Conservation (phyloP, 2,797 vertebrate genomes). For the Oreonectes daqikongensis region DNA sequence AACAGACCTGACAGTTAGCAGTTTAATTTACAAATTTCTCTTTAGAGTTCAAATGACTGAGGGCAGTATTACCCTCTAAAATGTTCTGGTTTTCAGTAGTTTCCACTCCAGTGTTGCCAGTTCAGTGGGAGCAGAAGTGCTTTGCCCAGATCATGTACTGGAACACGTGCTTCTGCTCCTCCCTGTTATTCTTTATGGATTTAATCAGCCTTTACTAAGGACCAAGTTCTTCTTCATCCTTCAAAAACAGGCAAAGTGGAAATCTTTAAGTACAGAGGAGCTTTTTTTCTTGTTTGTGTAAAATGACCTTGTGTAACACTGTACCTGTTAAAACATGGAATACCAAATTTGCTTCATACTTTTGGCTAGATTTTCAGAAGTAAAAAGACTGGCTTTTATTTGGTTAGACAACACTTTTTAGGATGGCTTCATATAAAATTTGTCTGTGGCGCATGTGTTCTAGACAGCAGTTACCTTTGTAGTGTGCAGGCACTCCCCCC, state of each 20-base stretch:
- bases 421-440: background rate
- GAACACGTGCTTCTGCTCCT: conserved; percentile 40
- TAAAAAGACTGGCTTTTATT: background rate
- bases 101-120: conserved; percentile 47
- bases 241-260: conserved; percentile 8
- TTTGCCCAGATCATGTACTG: conserved; percentile 55
- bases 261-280: background rate
- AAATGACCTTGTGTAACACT: background rate
- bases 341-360: too few species aligned
- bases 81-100: background rate
- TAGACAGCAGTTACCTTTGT: conserved; percentile 21
- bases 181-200: conserved; percentile 46
- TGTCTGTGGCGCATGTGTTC: background rate
- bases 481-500: conserved; percentile 39
- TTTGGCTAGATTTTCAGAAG: background rate
- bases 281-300: background rate
- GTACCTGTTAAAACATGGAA: background rate
- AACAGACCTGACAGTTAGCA: background rate
- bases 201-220: conserved; percentile 68
- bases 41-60: background rate
- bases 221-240: conserved; percentile 56
- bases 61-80: too few species aligned
- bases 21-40: background rate
- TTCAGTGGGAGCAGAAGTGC: conserved; percentile 51
- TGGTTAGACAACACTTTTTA: background rate